Conservation (phyloP, 2,113 vertebrate species). For the Piliocolobus tephrosceles region DNA sequence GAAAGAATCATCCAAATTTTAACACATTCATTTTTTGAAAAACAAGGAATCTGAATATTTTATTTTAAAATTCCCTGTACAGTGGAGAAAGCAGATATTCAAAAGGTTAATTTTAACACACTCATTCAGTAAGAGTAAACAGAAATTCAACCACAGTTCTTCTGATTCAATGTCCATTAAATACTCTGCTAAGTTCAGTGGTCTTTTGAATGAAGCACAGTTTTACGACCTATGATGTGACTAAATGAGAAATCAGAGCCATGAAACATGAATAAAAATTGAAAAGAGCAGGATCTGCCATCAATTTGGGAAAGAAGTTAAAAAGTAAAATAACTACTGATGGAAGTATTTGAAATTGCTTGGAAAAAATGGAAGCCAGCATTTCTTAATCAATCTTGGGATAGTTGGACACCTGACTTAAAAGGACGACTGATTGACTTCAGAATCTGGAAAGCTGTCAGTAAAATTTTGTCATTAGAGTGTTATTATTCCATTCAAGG, state of each 20-base stretch:
- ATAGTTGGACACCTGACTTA: constrained; percentile 39
- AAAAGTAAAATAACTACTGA: constrained; percentile 23
- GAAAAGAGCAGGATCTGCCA: neutral
- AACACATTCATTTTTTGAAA: neutral
- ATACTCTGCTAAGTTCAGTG: neutral
- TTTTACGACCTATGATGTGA: neutral
- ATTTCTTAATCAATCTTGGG: constrained; percentile 8
- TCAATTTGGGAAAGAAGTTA: constrained; percentile 34
- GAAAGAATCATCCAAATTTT: neutral
- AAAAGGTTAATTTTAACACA: constrained; percentile 24
- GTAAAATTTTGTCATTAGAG: constrained; percentile 49
- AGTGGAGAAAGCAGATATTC: neutral
- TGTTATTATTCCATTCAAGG: constrained; percentile 59
- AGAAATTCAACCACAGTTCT: neutral
- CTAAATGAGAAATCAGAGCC: constrained; percentile 51
- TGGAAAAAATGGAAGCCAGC: neutral
- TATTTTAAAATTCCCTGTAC: constrained; percentile 9
- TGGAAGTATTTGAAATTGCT: neutral
- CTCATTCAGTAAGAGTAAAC: neutral
- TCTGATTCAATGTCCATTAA: neutral
- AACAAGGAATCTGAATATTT: neutral
- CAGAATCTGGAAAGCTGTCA: constrained; percentile 38
- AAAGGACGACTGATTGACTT: constrained; percentile 42
- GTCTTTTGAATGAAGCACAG: constrained; percentile 25
- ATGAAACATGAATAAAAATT: constrained; percentile 29